Base-by-base conservation (phyloP, 2,113 vertebrate species). In the Maylandia zebra region DNA sequence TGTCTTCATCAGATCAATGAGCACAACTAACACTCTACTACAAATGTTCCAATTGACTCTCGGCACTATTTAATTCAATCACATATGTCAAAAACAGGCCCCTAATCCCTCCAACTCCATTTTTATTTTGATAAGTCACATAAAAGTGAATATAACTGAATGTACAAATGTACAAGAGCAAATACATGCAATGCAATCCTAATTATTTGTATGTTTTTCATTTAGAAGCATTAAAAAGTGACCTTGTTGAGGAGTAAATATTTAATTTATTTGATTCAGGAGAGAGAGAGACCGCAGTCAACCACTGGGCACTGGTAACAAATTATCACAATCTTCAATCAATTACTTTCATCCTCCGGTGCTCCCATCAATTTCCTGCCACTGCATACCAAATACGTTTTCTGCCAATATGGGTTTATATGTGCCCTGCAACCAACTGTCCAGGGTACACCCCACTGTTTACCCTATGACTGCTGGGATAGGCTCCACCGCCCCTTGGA, bases 281-380 rank as follows among this genome's bases (percentile, higher is more conserved):
- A 14, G 24, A 8, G 0, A 2, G 34, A 13, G 32, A 34, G 32
- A 69, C 4, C 55, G 0, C 55, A 57, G 55, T 57, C 24, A 57
- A 57, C 22, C 55, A 57, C 55, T 57, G 24, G 4, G 24, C 12
- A 57, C 55, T 30, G 22, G 41, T 76, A 76, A 48, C 71, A 76
- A 74, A 76, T 45, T 0, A 27, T 76, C 43, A 5, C 71, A 48
- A 48, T 48, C 71, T 48, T 76, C 43, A 76, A 17, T 48, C 69
- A 76, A 48, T 76, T 76, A 17, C 41, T 76, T 76, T 76, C 69
- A 48, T 76, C 41, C 22, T 76, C 43, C 0, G 4, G 56, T 57
- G 24, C 56, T 2, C 56, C 56, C 56, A 76, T 76, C 41, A 48
- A 48, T 45, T 76, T 48, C 24, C 41, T 76, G 66, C 36, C 22